These are phyloP conservation scores for Lymantria monacha DNA, from an alignment of 2,888 invertebrate genomes.

Conservation along the genomic window DNA sequence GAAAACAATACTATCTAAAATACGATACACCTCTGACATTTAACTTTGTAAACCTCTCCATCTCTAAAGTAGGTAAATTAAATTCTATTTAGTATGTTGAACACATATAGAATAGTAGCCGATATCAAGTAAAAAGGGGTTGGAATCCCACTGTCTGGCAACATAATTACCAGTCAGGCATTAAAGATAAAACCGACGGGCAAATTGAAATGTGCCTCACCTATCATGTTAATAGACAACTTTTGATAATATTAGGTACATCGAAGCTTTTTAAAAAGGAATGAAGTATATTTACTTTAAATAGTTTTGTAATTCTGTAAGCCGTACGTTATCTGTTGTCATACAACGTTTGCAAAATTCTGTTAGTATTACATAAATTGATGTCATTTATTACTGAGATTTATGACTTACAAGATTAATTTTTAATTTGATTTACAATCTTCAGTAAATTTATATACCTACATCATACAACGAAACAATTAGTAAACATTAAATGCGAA, in stretches of 20 bases:
- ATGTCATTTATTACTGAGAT: no score
- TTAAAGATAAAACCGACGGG: slow-evolving; percentile 46
- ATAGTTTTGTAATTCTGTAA: background rate
- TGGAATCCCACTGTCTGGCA: slow-evolving; percentile 46
- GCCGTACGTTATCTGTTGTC: no score
- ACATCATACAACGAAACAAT: no score
- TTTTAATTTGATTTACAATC: no score
- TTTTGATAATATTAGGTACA: slow-evolving; percentile 3
- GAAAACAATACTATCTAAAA: background rate
- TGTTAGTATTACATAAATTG: no score
- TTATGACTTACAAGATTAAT: no score
- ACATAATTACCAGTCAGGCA: slow-evolving; percentile 48
- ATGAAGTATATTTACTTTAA: background rate
- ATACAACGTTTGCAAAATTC: no score
- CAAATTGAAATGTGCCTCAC: slow-evolving; percentile 49
- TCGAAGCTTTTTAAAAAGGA: background rate
- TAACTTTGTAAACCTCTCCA: background rate
- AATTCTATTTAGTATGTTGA: slow-evolving; percentile 7
- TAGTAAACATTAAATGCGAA: no score
- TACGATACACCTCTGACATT: background rate
- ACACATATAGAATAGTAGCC: slow-evolving; percentile 21
- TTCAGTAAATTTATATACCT: no score
- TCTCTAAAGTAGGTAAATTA: slow-evolving; percentile 8
- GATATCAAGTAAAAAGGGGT: slow-evolving; percentile 41
- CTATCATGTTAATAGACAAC: slow-evolving; percentile 31